Evolutionary conservation across 2,888 invertebrate species (phyloP).

Genomic region (Andrena minutula): DNA sequence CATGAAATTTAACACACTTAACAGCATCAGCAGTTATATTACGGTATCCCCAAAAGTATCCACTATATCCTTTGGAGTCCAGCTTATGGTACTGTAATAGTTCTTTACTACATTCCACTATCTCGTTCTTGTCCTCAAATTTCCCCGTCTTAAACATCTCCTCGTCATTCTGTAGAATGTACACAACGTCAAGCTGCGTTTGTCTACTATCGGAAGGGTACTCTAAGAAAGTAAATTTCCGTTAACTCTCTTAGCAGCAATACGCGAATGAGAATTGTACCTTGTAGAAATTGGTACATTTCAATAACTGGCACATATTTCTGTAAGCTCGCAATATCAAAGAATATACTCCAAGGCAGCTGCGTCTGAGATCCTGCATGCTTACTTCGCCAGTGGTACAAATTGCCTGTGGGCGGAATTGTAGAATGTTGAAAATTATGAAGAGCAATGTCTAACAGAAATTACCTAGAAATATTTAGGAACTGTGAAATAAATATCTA

Average conservation of each 20-base stretch:
- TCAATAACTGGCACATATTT: slow-evolving; percentile 95
- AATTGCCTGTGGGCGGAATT: slow-evolving; percentile 79
- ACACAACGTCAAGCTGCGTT: slow-evolving; percentile 90
- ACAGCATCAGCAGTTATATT: slow-evolving; percentile 89
- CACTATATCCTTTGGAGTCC: slow-evolving; percentile 83
- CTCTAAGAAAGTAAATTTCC: slow-evolving; percentile 81
- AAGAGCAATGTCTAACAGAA: background rate
- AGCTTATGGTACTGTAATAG: slow-evolving; percentile 77
- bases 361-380: slow-evolving; percentile 87
- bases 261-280: slow-evolving; percentile 81
- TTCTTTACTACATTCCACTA: slow-evolving; percentile 85
- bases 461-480: background rate
- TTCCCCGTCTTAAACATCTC: slow-evolving; percentile 93
- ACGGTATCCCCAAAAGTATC: slow-evolving; percentile 90
- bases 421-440: slow-evolving; percentile 18
- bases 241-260: background rate
- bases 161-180: slow-evolving; percentile 93
- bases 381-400: slow-evolving; percentile 95
- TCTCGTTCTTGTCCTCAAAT: slow-evolving; percentile 93
- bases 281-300: slow-evolving; percentile 91
- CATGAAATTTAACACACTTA: slow-evolving; percentile 94
- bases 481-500: background rate
- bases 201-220: slow-evolving; percentile 81
- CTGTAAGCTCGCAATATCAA: slow-evolving; percentile 92
- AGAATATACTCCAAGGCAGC: slow-evolving; percentile 93